Base-by-base conservation (phyloP, 2,113 vertebrate species). In the Tringa solitaria region DNA sequence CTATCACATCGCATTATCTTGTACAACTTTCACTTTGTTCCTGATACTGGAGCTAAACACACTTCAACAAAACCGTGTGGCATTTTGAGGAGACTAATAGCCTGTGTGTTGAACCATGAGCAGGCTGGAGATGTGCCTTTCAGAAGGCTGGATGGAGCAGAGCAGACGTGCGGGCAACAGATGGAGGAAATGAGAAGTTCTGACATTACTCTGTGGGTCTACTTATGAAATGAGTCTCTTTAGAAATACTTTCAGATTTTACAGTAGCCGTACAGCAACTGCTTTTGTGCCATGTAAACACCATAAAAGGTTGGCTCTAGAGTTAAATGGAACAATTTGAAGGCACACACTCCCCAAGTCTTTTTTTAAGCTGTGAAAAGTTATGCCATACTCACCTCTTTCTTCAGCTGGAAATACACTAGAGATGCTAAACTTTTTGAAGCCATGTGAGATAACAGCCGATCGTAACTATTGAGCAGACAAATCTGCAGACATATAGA, bases 391-490 rank as follows among this genome's bases (percentile, higher is more conserved):
- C 98, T 98, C 73, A 99, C 99, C 94, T 98, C 97, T 69, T 97
- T 95, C 41, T 79, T 96, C 57, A 99, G 93, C 22, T 98, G 98
- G 94, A 98, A 98, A 92, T 97, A 95, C 21, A 99, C 96, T 69
- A 98, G 97, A 11, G 96, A 74, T 7, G 98, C 98, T 12, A 98
- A 97, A 69, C 96, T 97, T 95, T 98, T 98, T 9, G 98, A 98
- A 73, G 99, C 98, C 94, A 99, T 96, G 95, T 99, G 98, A 90
- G 98, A 97, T 23, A 99, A 64, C 33, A 99, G 93, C 60, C 84
- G 98, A 76, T 99, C 98, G 0, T 87, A 39, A 73, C 64, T 95
- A 45, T 78, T 53, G 7, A 97, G 95, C 92, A 95, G 65, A n/a
- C 21, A 90, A 77, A 98, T 94, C 99, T 99, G 96, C 5, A 89